Conservation (phyloP, 2,797 vertebrate species). For the Scarus forsteni region DNA sequence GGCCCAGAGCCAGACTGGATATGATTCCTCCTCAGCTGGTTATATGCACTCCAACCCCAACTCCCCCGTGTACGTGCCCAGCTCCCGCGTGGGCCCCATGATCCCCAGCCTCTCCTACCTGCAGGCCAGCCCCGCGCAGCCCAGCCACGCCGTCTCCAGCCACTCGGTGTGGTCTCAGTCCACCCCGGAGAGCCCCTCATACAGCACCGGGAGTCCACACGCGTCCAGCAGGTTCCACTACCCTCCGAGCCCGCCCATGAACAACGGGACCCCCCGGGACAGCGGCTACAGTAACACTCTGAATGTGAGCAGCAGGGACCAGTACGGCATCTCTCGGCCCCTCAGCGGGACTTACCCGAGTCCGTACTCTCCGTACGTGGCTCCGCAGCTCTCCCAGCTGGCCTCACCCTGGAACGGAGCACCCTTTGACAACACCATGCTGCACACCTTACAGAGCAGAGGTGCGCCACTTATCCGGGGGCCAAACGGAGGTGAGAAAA, state of each 20-base stretch:
- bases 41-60: conserved; percentile 96
- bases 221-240: conserved; percentile 93
- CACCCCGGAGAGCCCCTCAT: conserved; percentile 92
- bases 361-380: conserved; percentile 92
- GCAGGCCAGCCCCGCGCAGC: conserved; percentile 87
- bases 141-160: conserved; percentile 87
- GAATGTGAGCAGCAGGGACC: conserved; percentile 88
- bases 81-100: conserved; percentile 93
- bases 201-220: conserved; percentile 89
- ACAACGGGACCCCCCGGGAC: conserved; percentile 90
- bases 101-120: conserved; percentile 93
- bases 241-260: conserved; percentile 92
- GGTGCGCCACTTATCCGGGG: conserved; percentile 90
- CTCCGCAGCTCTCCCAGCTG: conserved; percentile 91
- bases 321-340: conserved; percentile 90
- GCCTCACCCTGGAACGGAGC: conserved; percentile 91
- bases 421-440: conserved; percentile 95
- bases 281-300: conserved; percentile 85
- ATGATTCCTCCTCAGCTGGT: conserved; percentile 89
- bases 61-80: conserved; percentile 97
- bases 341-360: conserved; percentile 91
- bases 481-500: conserved; percentile 90
- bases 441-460: conserved; percentile 93
- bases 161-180: conserved; percentile 94
- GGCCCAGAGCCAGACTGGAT: conserved; percentile 90